These are phyloP conservation scores for Melanotaenia duboulayi DNA, from an alignment of 2,113 vertebrate genomes.

Conservation along the genomic window DNA sequence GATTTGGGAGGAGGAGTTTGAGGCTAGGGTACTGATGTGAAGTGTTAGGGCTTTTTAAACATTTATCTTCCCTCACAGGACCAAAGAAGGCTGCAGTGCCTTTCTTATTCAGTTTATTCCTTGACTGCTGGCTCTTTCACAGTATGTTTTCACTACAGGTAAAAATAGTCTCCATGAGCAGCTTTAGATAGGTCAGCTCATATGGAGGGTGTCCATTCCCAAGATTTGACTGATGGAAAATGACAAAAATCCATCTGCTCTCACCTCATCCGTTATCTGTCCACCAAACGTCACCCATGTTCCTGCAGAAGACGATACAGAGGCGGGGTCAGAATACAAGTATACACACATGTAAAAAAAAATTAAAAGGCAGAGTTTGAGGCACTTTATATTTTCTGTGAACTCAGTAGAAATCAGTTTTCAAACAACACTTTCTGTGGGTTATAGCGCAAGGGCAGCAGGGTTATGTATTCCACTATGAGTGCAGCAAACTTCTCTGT, in stretches of 20 bases:
- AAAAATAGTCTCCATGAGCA: slow-evolving; percentile 50
- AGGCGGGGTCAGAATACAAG: slow-evolving; percentile 23
- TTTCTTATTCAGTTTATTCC: slow-evolving; percentile 14
- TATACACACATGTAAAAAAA: slow-evolving; percentile 11
- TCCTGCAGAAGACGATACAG: slow-evolving; percentile 79
- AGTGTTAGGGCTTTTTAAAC: slow-evolving; percentile 27
- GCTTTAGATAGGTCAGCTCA: slow-evolving; percentile 36
- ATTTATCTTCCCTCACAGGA: slow-evolving; percentile 29
- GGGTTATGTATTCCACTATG: background rate
- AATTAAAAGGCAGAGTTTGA: background rate
- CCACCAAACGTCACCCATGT: slow-evolving; percentile 99
- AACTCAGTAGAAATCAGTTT: background rate
- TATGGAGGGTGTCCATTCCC: slow-evolving; percentile 49
- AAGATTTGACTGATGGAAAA: slow-evolving; percentile 52
- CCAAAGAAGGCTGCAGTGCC: background rate
- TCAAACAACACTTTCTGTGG: background rate
- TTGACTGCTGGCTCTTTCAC: slow-evolving; percentile 11
- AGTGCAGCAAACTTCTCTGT: slow-evolving; percentile 27
- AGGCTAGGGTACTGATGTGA: slow-evolving; percentile 25
- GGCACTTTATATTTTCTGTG: background rate
- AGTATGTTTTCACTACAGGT: slow-evolving; percentile 28
- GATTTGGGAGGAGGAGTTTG: background rate
- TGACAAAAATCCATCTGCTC: slow-evolving; percentile 69
- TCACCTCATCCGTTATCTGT: slow-evolving; percentile 98
- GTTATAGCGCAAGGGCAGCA: background rate